phyloP scores from a whole-genome alignment of 2,888 invertebrate genomes.

The Didymodactylos carnosus region DNA sequence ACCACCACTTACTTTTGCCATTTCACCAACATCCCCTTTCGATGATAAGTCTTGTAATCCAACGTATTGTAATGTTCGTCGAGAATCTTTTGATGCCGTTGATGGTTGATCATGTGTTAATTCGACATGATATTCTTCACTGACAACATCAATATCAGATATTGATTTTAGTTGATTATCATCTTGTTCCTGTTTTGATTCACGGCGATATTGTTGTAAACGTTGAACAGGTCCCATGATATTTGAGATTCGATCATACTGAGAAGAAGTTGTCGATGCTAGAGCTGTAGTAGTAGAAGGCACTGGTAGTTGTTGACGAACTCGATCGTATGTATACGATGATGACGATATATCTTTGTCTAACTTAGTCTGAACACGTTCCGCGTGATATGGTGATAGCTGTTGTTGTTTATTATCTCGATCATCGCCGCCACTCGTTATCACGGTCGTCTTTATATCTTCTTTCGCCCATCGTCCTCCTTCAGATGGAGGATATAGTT shows the following conservation, averaged over 20 bases:
- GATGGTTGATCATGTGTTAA: neutral
- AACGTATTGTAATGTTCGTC: neutral
- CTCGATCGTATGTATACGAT: neutral
- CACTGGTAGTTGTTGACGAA: neutral
- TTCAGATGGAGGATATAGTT: neutral
- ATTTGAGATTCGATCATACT: neutral
- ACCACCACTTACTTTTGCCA: too few relatives aligned
- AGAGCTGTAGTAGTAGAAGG: neutral
- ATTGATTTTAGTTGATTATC: too few relatives aligned
- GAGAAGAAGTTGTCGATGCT: neutral
- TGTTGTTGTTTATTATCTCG: too few relatives aligned
- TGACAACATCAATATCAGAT: neutral
- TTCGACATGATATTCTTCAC: neutral
- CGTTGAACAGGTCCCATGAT: neutral
- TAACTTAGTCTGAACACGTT: neutral
- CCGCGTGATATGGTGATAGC: neutral
- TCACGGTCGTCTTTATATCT: neutral
- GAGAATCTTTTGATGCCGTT: neutral
- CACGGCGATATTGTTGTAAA: neutral
- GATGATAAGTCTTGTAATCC: too few relatives aligned
- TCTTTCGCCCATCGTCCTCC: neutral
- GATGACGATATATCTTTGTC: neutral
- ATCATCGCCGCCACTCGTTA: too few relatives aligned
- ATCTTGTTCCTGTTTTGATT: too few relatives aligned
- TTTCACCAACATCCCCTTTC: too few relatives aligned